A percentile compares a stretch with the other conserved stretches of the same genome.
These are phyloP conservation scores for Neolamprologus falcicula DNA, from an alignment of 2,113 vertebrate genomes.

Conservation along the genomic window DNA sequence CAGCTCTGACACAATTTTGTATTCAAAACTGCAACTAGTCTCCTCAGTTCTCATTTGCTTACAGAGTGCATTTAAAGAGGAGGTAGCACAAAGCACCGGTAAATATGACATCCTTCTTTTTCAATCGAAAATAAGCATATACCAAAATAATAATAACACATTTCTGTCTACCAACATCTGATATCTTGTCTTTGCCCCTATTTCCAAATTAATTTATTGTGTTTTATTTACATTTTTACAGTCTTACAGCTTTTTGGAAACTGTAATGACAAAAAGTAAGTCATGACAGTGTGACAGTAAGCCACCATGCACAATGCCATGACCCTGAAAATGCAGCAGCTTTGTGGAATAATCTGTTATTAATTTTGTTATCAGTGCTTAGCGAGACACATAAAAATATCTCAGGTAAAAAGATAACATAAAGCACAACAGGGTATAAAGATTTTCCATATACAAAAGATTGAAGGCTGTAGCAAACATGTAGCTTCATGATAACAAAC, in stretches of 20 bases:
- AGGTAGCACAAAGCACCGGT: neutral
- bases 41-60: neutral
- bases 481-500: neutral
- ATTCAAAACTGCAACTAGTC: neutral
- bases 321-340: neutral
- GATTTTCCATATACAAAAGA: neutral
- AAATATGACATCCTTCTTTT: neutral
- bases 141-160: neutral
- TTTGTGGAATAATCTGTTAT: neutral
- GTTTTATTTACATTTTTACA: neutral
- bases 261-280: neutral
- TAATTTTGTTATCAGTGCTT: neutral
- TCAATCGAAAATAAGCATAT: neutral
- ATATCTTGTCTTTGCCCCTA: neutral
- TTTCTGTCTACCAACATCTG: neutral
- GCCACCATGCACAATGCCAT: neutral
- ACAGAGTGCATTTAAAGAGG: neutral
- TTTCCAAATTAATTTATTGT: neutral
- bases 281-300: neutral
- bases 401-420: neutral
- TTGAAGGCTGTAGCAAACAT: neutral
- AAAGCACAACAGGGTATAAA: neutral
- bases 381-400: neutral
- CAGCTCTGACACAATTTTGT: neutral
- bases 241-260: neutral